Conservation (phyloP, 2,888 invertebrate species). For the Mimumesa dahlbomi region DNA sequence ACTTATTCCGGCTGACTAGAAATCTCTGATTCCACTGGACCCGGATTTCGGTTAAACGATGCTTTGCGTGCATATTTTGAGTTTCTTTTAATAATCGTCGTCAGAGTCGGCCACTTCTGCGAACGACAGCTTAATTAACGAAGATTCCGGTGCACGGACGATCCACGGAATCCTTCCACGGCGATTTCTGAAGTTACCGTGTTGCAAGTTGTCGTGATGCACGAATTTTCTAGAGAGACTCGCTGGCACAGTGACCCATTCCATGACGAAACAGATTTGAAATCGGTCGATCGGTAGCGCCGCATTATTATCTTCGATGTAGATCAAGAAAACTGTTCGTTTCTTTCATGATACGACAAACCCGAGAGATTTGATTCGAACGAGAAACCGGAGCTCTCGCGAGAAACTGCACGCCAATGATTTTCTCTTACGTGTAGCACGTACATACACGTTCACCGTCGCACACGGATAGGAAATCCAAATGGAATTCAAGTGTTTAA, state of each 20-base stretch:
- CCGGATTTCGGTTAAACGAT: too few relatives aligned
- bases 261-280: conserved; percentile 59
- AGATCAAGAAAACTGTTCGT: conserved; percentile 49
- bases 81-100: too few relatives aligned
- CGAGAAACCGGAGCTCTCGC: conserved; percentile 17
- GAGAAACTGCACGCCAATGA: conserved; percentile 12
- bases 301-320: conserved; percentile 18
- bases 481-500: neutral
- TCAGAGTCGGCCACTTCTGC: too few relatives aligned
- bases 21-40: too few relatives aligned
- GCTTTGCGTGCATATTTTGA: too few relatives aligned
- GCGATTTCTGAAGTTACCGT: conserved; percentile 11
- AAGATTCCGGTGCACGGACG: neutral
- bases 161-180: neutral
- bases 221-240: conserved; percentile 56
- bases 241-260: conserved; percentile 52
- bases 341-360: conserved; percentile 9
- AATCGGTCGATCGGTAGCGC: conserved; percentile 48
- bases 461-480: neutral
- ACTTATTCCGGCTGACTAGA: too few relatives aligned
- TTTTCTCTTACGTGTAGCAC: conserved; percentile 15
- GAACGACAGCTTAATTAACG: too few relatives aligned
- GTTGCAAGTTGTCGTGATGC: conserved; percentile 76
- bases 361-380: conserved; percentile 5
- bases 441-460: neutral